Evolutionary conservation across 2,797 vertebrate species (phyloP).

Genomic region (Cynopterus sphinx): DNA sequence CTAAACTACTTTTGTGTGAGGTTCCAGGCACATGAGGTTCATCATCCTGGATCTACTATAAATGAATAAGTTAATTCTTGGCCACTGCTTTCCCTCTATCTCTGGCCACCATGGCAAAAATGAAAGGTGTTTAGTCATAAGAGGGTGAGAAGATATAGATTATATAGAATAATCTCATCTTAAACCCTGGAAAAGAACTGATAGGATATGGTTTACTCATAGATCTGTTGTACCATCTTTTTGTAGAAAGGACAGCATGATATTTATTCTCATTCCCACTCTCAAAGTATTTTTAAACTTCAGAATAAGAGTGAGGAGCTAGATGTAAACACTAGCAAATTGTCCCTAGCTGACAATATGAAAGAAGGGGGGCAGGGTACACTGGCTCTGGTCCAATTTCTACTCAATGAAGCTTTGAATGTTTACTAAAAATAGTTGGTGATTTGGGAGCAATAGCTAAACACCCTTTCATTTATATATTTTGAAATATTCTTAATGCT

Average conservation of each 20-base stretch:
- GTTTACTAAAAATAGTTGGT: slow-evolving; percentile 22
- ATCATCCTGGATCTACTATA: not conserved
- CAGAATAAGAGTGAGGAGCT: not conserved
- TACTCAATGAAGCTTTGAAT: not conserved
- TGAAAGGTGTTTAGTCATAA: not conserved
- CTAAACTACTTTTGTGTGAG: not conserved
- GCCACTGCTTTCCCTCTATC: not conserved
- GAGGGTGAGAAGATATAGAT: not conserved
- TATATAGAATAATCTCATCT: slow-evolving; percentile 4
- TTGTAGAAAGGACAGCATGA: slow-evolving; percentile 26
- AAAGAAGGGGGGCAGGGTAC: not conserved
- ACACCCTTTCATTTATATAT: not conserved
- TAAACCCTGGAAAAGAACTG: not conserved
- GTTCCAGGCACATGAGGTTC: not conserved
- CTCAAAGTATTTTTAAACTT: slow-evolving; percentile 52
- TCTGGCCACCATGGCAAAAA: not conserved
- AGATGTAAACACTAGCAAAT: not conserved
- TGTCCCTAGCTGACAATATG: not conserved
- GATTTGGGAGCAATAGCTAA: not conserved
- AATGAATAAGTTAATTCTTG: slow-evolving; percentile 26
- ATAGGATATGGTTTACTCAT: slow-evolving; percentile 37
- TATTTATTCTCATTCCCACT: slow-evolving; percentile 37
- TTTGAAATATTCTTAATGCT: not conserved
- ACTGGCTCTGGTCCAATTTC: not conserved
- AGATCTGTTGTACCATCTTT: slow-evolving; percentile 55